Evolutionary conservation across 2,888 invertebrate genomes (phyloP).

Genomic region (Oscheius sp.): DNA sequence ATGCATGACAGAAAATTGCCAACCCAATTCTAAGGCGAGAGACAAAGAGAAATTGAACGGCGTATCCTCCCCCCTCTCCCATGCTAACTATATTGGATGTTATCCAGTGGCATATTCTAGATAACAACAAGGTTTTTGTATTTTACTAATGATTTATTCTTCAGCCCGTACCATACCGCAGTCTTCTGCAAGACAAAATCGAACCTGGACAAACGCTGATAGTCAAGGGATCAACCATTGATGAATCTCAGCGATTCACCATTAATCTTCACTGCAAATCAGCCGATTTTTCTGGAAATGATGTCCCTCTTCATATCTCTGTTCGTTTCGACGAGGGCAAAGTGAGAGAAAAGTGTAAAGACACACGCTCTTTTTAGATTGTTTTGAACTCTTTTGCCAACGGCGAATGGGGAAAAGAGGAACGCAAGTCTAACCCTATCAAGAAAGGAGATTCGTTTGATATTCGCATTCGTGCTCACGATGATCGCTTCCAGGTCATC

Average conservation of each 20-base stretch:
- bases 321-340: slow-evolving; percentile 70
- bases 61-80: background rate
- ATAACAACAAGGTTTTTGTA: slow-evolving; percentile 21
- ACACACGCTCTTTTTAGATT: slow-evolving; percentile 47
- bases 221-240: slow-evolving; percentile 67
- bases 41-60: slow-evolving; percentile 12
- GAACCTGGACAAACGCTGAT: slow-evolving; percentile 68
- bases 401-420: slow-evolving; percentile 64
- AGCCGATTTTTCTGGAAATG: slow-evolving; percentile 69
- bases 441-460: slow-evolving; percentile 64
- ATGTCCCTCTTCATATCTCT: slow-evolving; percentile 68
- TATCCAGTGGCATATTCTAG: slow-evolving; percentile 45
- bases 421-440: slow-evolving; percentile 62
- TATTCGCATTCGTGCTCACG: slow-evolving; percentile 60
- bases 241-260: slow-evolving; percentile 66
- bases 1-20: background rate
- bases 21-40: background rate
- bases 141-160: background rate
- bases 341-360: no score
- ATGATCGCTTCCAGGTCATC: slow-evolving; percentile 59
- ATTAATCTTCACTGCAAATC: slow-evolving; percentile 67
- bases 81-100: slow-evolving; percentile 47
- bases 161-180: slow-evolving; percentile 68
- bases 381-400: slow-evolving; percentile 68
- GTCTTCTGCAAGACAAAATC: slow-evolving; percentile 67